Percentiles rank a stretch among this genome's conserved stretches.
These are phyloP conservation scores for Achlya flavicornis DNA, from an alignment of 2,888 invertebrate genomes.

Conservation along the genomic window DNA sequence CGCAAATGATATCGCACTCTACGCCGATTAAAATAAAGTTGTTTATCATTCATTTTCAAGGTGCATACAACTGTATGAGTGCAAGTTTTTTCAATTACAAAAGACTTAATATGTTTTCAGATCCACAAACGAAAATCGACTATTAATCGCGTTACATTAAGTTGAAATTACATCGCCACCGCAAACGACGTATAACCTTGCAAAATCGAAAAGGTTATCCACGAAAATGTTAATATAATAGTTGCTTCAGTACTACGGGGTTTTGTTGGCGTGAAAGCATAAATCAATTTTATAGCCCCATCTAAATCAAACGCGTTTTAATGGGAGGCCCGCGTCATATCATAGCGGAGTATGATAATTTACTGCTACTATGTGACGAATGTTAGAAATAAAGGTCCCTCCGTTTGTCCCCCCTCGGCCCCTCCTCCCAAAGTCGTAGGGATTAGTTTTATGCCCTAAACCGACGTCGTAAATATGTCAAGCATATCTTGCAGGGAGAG, in stretches of 20 bases:
- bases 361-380: conserved; percentile 85
- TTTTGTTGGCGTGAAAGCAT: conserved; percentile 84
- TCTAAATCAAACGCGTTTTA: conserved; percentile 85
- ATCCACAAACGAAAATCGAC: conserved; percentile 29
- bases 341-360: conserved; percentile 84
- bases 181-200: conserved; percentile 61
- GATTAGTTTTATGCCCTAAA: conserved; percentile 82
- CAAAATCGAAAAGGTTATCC: conserved; percentile 75
- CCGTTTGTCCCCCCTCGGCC: conserved; percentile 48
- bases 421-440: conserved; percentile 50
- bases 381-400: conserved; percentile 83
- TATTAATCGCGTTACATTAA: conserved; percentile 20
- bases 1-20: conserved; percentile 47
- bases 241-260: conserved; percentile 82
- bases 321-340: conserved; percentile 85
- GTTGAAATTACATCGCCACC: conserved; percentile 32
- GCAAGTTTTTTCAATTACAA: conserved; percentile 78
- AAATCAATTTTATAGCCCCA: conserved; percentile 85
- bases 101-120: conserved; percentile 66
- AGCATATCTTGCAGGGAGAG: conserved; percentile 72
- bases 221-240: conserved; percentile 85
- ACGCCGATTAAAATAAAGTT: conserved; percentile 41
- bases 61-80: conserved; percentile 75
- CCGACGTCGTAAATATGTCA: conserved; percentile 82
- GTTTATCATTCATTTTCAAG: conserved; percentile 45